Evolutionary conservation across 2,888 invertebrate species (phyloP).

Genomic region (Andrena haemorrhoa): DNA sequence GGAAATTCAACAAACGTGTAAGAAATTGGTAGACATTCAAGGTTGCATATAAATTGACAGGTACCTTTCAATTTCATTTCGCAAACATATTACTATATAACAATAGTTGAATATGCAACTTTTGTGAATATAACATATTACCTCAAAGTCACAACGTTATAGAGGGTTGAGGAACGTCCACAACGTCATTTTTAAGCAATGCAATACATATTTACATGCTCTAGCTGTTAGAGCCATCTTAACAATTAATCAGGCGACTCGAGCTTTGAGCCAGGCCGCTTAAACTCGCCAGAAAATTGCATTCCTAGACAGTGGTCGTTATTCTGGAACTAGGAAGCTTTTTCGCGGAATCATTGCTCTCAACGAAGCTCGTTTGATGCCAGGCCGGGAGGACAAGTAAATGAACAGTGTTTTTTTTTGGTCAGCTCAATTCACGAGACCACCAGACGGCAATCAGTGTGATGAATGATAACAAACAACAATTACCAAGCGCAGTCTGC

Average conservation of each 20-base stretch:
- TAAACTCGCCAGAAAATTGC: conserved; percentile 45
- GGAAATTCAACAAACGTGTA: too few species aligned
- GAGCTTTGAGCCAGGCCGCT: conserved; percentile 22
- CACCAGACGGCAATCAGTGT: conserved; percentile 69
- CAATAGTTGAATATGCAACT: too few species aligned
- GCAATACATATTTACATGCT: background rate
- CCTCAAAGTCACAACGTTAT: too few species aligned
- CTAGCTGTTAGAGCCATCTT: background rate
- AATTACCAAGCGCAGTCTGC: conserved; percentile 69
- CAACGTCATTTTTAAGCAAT: background rate
- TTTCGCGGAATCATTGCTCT: conserved; percentile 52
- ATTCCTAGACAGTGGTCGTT: conserved; percentile 62
- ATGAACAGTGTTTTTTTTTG: conserved; percentile 57
- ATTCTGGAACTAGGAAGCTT: conserved; percentile 57
- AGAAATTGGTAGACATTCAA: too few species aligned
- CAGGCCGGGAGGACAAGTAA: conserved; percentile 32
- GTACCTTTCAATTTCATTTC: too few species aligned
- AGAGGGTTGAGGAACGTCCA: background rate
- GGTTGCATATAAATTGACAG: too few species aligned
- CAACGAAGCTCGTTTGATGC: conserved; percentile 59
- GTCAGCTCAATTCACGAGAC: conserved; percentile 66
- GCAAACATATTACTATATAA: too few species aligned
- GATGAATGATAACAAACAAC: conserved; percentile 77
- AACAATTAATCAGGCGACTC: conserved; percentile 16
- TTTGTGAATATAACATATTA: too few species aligned